These are phyloP conservation scores for Noctuana brunneofusca DNA, from an alignment of 2,888 invertebrate species.

Conservation along the genomic window DNA sequence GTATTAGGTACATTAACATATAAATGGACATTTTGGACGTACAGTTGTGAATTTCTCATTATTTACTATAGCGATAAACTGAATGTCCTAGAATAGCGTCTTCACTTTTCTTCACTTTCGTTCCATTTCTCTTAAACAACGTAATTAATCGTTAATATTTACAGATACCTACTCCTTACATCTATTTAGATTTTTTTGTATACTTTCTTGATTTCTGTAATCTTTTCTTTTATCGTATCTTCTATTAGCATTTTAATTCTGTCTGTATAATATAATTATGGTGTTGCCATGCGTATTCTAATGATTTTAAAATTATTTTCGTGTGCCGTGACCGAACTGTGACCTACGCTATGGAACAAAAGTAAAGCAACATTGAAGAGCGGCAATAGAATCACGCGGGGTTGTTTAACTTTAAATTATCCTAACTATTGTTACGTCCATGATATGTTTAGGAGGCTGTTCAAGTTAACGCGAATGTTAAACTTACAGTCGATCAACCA, in stretches of 20 bases:
- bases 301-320: conserved; percentile 16
- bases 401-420: conserved; percentile 42
- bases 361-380: conserved; percentile 61
- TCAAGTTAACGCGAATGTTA: conserved; percentile 10
- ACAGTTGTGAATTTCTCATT: conserved; percentile 75
- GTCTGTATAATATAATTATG: conserved; percentile 12
- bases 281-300: conserved; percentile 22
- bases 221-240: conserved; percentile 38
- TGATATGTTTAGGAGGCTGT: conserved; percentile 59
- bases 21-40: conserved; percentile 84
- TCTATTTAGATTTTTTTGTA: conserved; percentile 52
- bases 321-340: conserved; percentile 21
- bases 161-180: conserved; percentile 53
- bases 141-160: conserved; percentile 52
- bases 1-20: conserved; percentile 81
- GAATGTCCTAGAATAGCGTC: conserved; percentile 59
- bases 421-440: conserved; percentile 51
- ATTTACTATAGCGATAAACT: conserved; percentile 67
- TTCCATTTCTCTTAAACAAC: conserved; percentile 57
- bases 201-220: conserved; percentile 43
- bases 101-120: conserved; percentile 74
- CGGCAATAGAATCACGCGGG: conserved; percentile 46
- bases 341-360: conserved; percentile 66
- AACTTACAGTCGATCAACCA: background rate
- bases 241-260: conserved; percentile 27